Evolutionary conservation across 1,140 invertebrate genomes (phyloP).

Genomic region (Nomia melanderi): DNA sequence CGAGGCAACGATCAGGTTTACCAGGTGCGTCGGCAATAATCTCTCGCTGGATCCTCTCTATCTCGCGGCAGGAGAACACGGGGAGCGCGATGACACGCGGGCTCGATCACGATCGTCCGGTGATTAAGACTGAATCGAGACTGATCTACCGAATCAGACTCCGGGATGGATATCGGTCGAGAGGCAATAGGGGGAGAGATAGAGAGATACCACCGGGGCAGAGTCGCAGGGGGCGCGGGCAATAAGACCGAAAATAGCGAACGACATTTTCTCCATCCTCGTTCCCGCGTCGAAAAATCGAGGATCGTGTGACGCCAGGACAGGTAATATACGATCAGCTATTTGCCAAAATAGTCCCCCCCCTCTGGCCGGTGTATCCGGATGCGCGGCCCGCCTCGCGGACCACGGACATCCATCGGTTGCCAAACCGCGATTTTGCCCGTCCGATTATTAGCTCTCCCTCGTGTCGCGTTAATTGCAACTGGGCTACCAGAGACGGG

Average conservation of each 20-base stretch:
- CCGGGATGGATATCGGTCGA: too few relatives aligned
- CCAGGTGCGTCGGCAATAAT: too few relatives aligned
- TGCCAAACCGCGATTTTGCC: constrained; percentile 67
- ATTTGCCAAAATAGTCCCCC: constrained; percentile 75
- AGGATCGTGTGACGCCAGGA: constrained; percentile 56
- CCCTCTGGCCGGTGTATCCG: constrained; percentile 9
- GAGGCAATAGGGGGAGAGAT: too few relatives aligned
- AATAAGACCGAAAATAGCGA: constrained; percentile 78
- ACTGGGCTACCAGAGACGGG: constrained; percentile 10
- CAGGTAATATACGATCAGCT: constrained; percentile 68
- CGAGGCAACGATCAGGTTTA: too few relatives aligned
- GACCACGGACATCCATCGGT: constrained; percentile 65
- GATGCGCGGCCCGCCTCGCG: not conserved
- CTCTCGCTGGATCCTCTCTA: too few relatives aligned
- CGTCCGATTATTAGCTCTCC: constrained; percentile 57
- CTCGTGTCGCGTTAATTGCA: constrained; percentile 54
- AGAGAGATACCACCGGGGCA: too few relatives aligned
- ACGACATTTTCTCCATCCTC: constrained; percentile 71
- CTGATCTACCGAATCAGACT: constrained; percentile 38
- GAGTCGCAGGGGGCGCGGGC: constrained; percentile 57
- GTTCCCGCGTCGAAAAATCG: constrained; percentile 63
- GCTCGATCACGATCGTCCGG: constrained; percentile 31
- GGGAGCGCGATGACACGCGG: too few relatives aligned
- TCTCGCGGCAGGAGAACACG: too few relatives aligned
- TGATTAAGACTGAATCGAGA: constrained; percentile 55